phyloP scores from a whole-genome alignment of 2,113 vertebrate species.

The Antennarius striatus region DNA sequence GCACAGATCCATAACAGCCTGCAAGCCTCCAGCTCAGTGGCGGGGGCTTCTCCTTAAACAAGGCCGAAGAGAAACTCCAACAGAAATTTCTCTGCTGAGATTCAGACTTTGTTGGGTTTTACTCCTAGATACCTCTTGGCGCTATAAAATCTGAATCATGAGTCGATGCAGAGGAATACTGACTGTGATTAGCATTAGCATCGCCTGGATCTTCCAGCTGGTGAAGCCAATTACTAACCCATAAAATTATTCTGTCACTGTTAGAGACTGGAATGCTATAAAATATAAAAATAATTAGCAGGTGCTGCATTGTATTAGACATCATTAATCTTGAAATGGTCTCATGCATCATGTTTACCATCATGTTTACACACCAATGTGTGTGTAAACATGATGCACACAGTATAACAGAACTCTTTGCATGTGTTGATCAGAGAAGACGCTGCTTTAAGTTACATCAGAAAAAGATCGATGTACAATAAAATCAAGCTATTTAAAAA shows the following conservation, averaged over 20 bases:
- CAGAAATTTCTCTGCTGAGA: not conserved
- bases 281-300: conserved; percentile 49
- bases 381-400: too few relatives aligned
- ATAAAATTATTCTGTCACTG: conserved; percentile 37
- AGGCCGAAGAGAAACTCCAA: not conserved
- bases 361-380: too few relatives aligned
- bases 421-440: too few relatives aligned
- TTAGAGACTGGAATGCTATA: conserved; percentile 37
- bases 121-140: conserved; percentile 9
- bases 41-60: not conserved
- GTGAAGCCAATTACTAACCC: conserved; percentile 41
- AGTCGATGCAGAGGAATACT: conserved; percentile 7
- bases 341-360: not conserved
- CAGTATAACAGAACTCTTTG: too few relatives aligned
- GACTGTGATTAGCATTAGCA: conserved; percentile 2
- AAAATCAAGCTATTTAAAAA: too few relatives aligned
- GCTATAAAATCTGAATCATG: conserved; percentile 1
- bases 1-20: conserved; percentile 5
- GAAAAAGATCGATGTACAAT: too few relatives aligned
- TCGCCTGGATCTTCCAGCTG: conserved; percentile 41
- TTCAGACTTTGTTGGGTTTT: not conserved
- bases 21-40: not conserved
- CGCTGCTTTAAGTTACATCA: too few relatives aligned
- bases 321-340: not conserved
- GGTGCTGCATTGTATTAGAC: conserved; percentile 24